Conservation (phyloP, 2,888 invertebrate species). For the Caenorhabditis sulstoni region DNA sequence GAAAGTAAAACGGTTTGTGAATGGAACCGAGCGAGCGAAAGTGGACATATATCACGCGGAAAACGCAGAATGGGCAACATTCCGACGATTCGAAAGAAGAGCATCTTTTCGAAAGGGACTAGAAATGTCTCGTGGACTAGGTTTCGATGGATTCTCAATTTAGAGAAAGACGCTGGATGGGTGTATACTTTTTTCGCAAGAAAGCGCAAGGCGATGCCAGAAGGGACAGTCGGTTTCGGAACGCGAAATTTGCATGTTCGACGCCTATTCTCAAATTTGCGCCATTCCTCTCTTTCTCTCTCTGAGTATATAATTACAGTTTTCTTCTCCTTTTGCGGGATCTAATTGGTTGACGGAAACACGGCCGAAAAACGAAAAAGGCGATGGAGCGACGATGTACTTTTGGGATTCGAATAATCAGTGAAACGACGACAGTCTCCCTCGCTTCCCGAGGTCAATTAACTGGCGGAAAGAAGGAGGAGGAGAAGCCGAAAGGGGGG, state of each 20-base stretch:
- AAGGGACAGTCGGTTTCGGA: not conserved
- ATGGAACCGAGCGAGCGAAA: constrained; percentile 17
- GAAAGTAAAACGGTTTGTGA: not conserved
- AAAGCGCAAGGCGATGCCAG: too few relatives aligned
- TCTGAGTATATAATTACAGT: constrained; percentile 39
- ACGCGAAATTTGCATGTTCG: constrained; percentile 30
- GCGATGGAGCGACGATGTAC: not conserved
- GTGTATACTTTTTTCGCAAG: too few relatives aligned
- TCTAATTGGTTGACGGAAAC: constrained; percentile 31
- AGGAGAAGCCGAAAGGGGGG: not conserved
- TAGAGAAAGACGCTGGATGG: too few relatives aligned
- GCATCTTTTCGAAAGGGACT: too few relatives aligned
- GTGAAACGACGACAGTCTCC: not conserved
- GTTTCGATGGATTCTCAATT: too few relatives aligned
- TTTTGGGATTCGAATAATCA: constrained; percentile 21
- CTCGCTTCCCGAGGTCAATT: constrained; percentile 42
- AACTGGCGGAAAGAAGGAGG: constrained; percentile 9
- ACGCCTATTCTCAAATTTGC: constrained; percentile 21
- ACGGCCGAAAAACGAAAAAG: not conserved
- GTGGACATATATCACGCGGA: constrained; percentile 22
- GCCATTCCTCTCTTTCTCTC: not conserved
- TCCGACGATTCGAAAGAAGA: too few relatives aligned
- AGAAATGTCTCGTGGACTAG: too few relatives aligned
- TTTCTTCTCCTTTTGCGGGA: not conserved
- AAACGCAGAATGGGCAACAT: not conserved